A percentile compares a stretch with the other conserved stretches of the same genome.
These are phyloP conservation scores for Paramormyrops kingsleyae DNA, from an alignment of 2,113 vertebrate genomes.

Conservation along the genomic window DNA sequence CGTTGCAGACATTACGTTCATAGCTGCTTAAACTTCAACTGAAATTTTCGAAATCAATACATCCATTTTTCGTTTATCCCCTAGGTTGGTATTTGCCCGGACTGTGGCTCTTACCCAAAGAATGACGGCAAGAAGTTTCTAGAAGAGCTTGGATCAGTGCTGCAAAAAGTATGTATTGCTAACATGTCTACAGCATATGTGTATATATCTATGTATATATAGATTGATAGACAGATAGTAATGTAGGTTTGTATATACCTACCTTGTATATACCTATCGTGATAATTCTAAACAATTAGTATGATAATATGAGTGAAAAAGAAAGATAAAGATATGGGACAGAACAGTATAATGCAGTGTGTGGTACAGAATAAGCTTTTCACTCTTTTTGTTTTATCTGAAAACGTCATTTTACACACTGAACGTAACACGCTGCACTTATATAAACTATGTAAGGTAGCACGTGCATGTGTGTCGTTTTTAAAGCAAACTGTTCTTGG, in stretches of 20 bases:
- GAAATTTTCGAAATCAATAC: not conserved
- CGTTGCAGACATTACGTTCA: not conserved
- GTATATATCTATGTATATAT: not conserved
- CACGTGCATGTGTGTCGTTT: not conserved
- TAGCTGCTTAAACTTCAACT: not conserved
- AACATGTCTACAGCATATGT: not conserved
- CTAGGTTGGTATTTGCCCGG: conserved; percentile 38
- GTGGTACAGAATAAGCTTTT: not conserved
- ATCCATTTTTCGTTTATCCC: conserved; percentile 5
- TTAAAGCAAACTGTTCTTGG: not conserved
- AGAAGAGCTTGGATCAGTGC: conserved; percentile 33
- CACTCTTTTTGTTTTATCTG: not conserved
- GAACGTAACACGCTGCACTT: not conserved
- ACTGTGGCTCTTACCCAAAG: conserved; percentile 34
- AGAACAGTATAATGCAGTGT: not conserved
- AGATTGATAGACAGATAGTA: not conserved
- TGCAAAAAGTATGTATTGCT: conserved; percentile 47
- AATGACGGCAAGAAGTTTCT: conserved; percentile 33
- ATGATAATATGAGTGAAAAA: not conserved
- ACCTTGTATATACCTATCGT: not conserved
- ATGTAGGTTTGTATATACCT: no score
- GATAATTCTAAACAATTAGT: not conserved
- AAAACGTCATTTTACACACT: not conserved
- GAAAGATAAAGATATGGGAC: not conserved
- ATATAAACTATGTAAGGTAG: not conserved